Percentiles rank a stretch among this genome's conserved stretches.
These are phyloP conservation scores for Onychostruthus taczanowskii DNA, from an alignment of 2,113 vertebrate species.

Conservation along the genomic window DNA sequence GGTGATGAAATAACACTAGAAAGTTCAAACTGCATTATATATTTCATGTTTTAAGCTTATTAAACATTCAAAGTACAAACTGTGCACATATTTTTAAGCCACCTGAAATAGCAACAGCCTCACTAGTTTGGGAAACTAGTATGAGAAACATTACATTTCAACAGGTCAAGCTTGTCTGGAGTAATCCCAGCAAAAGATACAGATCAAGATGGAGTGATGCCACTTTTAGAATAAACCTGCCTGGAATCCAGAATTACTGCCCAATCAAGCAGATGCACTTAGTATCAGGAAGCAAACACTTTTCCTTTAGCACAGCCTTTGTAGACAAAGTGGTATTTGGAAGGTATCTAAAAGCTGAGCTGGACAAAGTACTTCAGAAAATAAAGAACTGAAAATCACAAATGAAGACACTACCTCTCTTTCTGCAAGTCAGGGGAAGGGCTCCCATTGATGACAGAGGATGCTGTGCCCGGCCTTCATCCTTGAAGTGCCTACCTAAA, in stretches of 20 bases:
- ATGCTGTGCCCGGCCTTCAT: not conserved
- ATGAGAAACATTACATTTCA: slow-evolving; percentile 34
- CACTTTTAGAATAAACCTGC: not conserved
- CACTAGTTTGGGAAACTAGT: slow-evolving; percentile 14
- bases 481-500: not conserved
- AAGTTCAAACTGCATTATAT: slow-evolving; percentile 68
- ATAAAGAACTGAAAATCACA: not conserved
- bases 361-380: not conserved
- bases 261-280: not conserved
- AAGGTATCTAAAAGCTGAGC: not conserved
- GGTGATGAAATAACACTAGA: slow-evolving; percentile 68
- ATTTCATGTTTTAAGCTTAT: slow-evolving; percentile 68
- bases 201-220: not conserved
- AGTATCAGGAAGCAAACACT: not conserved
- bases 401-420: not conserved
- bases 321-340: not conserved
- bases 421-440: not conserved
- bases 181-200: not conserved
- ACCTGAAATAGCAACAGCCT: slow-evolving; percentile 71
- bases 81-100: slow-evolving; percentile 60
- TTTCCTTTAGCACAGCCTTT: not conserved
- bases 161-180: slow-evolving; percentile 1
- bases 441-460: not conserved
- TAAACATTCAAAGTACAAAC: slow-evolving; percentile 67
- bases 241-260: not conserved